These are phyloP conservation scores for Xanthia icteritia DNA, from an alignment of 2,888 invertebrate genomes.

Conservation along the genomic window DNA sequence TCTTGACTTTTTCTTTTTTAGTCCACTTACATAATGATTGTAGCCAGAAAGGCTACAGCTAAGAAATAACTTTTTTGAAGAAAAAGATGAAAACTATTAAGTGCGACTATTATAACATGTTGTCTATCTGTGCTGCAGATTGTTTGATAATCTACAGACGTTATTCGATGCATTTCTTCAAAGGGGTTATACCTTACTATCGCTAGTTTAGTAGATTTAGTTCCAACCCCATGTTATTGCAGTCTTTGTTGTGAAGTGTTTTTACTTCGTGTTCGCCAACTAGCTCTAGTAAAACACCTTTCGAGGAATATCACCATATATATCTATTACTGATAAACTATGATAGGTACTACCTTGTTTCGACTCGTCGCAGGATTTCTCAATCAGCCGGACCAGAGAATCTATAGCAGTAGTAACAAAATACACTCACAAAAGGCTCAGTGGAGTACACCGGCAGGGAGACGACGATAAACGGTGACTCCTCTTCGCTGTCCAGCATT, in stretches of 20 bases:
- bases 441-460: slow-evolving; percentile 92
- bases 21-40: not conserved
- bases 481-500: slow-evolving; percentile 92
- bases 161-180: not conserved
- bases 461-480: slow-evolving; percentile 92
- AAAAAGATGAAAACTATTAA: not conserved
- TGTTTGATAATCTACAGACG: not conserved
- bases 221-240: not conserved
- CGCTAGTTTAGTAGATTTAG: not conserved
- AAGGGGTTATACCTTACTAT: not conserved
- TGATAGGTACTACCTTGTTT: slow-evolving; percentile 1
- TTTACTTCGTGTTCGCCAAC: not conserved
- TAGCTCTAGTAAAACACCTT: not conserved
- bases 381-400: not conserved
- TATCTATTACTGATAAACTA: not conserved
- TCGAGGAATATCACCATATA: not conserved
- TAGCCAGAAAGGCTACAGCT: not conserved
- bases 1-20: not conserved
- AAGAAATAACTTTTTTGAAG: no score
- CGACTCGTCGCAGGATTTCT: not conserved
- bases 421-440: slow-evolving; percentile 81
- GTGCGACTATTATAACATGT: not conserved
- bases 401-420: not conserved
- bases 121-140: not conserved
- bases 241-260: not conserved